Evolutionary conservation across 2,888 invertebrate genomes (phyloP).

Genomic region (Lagria hirta): DNA sequence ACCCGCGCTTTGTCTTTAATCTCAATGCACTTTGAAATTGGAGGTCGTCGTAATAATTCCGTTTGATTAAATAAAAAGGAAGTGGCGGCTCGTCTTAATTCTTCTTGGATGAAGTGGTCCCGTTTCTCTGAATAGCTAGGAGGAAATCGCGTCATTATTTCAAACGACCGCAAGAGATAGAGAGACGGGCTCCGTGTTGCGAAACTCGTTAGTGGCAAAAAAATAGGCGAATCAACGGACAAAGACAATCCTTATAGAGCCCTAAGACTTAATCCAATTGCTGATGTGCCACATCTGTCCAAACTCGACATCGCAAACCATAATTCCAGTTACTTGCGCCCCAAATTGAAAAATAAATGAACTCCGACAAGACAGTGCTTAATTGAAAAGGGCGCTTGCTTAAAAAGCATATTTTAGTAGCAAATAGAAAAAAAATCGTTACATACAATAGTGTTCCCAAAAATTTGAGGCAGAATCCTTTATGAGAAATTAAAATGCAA

Average conservation of each 20-base stretch:
- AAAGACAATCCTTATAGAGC: conserved; percentile 30
- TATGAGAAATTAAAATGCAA: too few relatives aligned
- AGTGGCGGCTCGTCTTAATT: conserved; percentile 13
- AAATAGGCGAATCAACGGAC: conserved; percentile 26
- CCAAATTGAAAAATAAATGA: conserved; percentile 30
- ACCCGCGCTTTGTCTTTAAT: not conserved
- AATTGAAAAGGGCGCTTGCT: conserved; percentile 26
- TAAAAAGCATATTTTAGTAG: conserved; percentile 26
- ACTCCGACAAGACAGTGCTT: conserved; percentile 28
- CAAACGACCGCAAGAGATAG: conserved; percentile 24
- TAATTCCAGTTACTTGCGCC: conserved; percentile 25
- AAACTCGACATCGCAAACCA: conserved; percentile 28
- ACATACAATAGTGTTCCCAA: too few relatives aligned
- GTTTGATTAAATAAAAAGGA: conserved; percentile 13
- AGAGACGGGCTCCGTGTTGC: conserved; percentile 25
- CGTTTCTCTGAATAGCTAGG: conserved; percentile 17
- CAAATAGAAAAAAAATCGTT: too few relatives aligned
- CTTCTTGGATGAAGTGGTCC: conserved; percentile 4
- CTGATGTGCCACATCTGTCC: conserved; percentile 35
- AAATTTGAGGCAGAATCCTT: too few relatives aligned
- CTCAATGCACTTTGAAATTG: too few relatives aligned
- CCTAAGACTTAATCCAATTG: conserved; percentile 32
- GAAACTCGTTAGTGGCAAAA: conserved; percentile 29
- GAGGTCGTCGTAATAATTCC: too few relatives aligned
- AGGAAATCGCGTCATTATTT: conserved; percentile 24